Evolutionary conservation across 2,113 vertebrate genomes (phyloP).

Genomic region (Ivindomyrus marchei): DNA sequence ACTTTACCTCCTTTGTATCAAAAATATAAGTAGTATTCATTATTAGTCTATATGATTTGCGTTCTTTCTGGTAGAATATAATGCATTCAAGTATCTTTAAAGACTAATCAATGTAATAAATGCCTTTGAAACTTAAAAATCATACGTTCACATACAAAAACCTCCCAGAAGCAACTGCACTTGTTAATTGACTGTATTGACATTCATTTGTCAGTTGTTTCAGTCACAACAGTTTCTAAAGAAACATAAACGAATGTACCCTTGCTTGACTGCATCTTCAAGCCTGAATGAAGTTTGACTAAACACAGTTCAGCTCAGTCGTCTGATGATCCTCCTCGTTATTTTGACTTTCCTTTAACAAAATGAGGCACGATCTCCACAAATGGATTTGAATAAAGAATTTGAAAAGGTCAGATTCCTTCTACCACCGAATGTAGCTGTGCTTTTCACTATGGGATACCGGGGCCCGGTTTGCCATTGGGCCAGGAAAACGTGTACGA

Average conservation of each 20-base stretch:
- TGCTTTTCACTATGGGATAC: not conserved
- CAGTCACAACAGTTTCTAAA: not conserved
- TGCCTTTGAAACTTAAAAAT: not conserved
- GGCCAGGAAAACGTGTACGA: constrained; percentile 57
- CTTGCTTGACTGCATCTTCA: not conserved
- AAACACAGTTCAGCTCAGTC: not conserved
- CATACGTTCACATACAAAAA: not conserved
- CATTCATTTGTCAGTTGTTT: not conserved
- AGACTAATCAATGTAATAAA: not conserved
- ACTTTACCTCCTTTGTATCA: not conserved
- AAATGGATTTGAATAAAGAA: constrained; percentile 14
- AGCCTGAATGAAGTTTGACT: not conserved
- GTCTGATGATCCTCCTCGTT: not conserved
- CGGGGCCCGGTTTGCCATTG: constrained; percentile 37
- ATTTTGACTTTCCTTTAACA: not conserved
- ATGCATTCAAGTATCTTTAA: not conserved
- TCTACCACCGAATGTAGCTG: not conserved
- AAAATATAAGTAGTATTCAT: not conserved
- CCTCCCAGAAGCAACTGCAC: not conserved
- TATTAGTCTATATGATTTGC: not conserved
- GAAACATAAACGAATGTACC: not conserved
- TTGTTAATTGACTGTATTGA: not conserved
- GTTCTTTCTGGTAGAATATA: not conserved
- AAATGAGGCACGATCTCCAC: not conserved
- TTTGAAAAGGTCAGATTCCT: not conserved